A percentile compares a stretch with the other conserved stretches of the same genome.
Conservation (phyloP, 1,140 invertebrate genomes). For the Ladona fulva region DNA sequence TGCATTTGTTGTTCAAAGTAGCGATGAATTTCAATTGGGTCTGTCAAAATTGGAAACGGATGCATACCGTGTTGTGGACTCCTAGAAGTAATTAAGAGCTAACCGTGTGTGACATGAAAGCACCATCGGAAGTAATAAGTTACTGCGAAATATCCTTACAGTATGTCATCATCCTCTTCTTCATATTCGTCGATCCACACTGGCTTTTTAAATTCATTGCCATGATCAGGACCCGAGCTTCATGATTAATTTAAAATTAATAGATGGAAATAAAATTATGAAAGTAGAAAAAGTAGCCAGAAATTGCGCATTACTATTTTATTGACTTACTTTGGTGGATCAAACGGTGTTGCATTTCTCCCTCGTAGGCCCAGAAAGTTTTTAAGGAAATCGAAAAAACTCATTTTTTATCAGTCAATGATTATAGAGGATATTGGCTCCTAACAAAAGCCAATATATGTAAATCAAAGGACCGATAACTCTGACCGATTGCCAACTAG, state of each 20-base stretch:
- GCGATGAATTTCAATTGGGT: neutral
- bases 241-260: neutral
- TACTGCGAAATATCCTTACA: neutral
- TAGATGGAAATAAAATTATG: neutral
- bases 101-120: neutral
- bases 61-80: neutral
- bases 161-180: neutral
- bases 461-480: too few species aligned
- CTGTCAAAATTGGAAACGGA: neutral
- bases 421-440: too few species aligned
- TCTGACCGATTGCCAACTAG: too few species aligned
- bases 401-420: too few species aligned
- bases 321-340: neutral
- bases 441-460: too few species aligned
- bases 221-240: neutral
- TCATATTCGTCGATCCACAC: neutral
- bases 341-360: neutral
- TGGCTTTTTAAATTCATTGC: neutral
- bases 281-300: neutral
- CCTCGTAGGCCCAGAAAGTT: neutral
- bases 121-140: neutral
- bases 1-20: neutral
- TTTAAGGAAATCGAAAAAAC: neutral
- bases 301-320: neutral
- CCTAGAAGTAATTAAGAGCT: neutral